Conservation (phyloP, 2,888 invertebrate genomes). For the Hydrotaea diabolus region DNA sequence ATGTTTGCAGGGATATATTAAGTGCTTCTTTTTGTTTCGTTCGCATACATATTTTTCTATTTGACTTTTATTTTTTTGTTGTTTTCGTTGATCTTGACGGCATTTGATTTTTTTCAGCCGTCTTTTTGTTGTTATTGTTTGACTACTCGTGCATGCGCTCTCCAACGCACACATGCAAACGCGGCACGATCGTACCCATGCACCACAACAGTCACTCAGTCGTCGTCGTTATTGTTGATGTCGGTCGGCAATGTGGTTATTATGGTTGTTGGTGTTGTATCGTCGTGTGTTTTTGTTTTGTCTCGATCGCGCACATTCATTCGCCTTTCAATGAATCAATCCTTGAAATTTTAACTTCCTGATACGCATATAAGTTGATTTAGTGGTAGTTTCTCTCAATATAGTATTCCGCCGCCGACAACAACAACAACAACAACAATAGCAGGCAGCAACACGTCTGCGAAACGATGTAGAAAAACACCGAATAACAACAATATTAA, state of each 20-base stretch:
- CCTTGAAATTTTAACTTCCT: constrained; percentile 80
- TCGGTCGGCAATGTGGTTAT: constrained; percentile 61
- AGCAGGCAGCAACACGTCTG: not conserved
- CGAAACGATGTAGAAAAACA: constrained; percentile 23
- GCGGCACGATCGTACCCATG: too few species aligned
- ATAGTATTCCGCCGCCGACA: constrained; percentile 15
- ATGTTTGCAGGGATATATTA: too few species aligned
- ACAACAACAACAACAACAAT: constrained; percentile 10
- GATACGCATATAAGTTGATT: constrained; percentile 78
- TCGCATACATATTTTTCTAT: constrained; percentile 40
- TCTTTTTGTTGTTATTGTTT: constrained; percentile 35
- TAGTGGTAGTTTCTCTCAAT: constrained; percentile 42
- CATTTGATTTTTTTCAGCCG: constrained; percentile 43
- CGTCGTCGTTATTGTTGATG: constrained; percentile 47
- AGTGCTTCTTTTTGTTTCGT: constrained; percentile 27
- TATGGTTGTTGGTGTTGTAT: constrained; percentile 69
- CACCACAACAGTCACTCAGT: not conserved
- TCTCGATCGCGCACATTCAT: constrained; percentile 65
- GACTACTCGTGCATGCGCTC: constrained; percentile 62
- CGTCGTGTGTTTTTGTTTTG: constrained; percentile 68
- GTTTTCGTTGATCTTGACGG: constrained; percentile 64
- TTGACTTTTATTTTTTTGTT: constrained; percentile 45
- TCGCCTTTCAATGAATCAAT: constrained; percentile 79
- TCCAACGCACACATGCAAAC: not conserved
- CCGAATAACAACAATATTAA: constrained; percentile 15